phyloP scores from a whole-genome alignment of 2,797 vertebrate species.

The Cottoperca gobio region DNA sequence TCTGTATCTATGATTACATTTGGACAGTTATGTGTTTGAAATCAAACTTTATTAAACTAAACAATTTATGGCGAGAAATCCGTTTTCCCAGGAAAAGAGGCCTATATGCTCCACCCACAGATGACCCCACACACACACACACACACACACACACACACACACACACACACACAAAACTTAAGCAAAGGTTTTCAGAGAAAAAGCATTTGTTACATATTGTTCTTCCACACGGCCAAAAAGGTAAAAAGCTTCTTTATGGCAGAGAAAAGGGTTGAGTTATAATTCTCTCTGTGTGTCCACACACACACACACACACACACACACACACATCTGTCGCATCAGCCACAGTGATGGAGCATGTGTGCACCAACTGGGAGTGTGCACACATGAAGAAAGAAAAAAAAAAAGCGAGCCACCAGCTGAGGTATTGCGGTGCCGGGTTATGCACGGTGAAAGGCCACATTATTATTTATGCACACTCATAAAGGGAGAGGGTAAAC shows the following conservation, averaged over 20 bases:
- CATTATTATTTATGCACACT: conserved; percentile 86
- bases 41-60: too few relatives aligned
- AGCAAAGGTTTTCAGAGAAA: conserved; percentile 3
- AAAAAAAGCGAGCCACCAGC: conserved; percentile 59
- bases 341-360: conserved; percentile 58
- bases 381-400: conserved; percentile 21
- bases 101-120: neutral
- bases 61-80: neutral
- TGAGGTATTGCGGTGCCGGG: conserved; percentile 60
- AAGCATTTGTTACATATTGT: neutral
- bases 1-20: neutral
- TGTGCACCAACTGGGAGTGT: conserved; percentile 13
- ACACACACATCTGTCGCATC: conserved; percentile 41
- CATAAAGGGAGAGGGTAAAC: conserved; percentile 83
- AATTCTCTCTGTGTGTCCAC: neutral
- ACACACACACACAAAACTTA: neutral
- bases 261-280: conserved; percentile 2
- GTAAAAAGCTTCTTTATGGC: conserved; percentile 7
- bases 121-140: neutral
- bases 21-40: neutral
- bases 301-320: conserved; percentile 38
- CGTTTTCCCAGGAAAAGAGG: neutral
- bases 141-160: neutral
- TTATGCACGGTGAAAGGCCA: conserved; percentile 68
- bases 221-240: conserved; percentile 1